Evolutionary conservation across 1,140 invertebrate genomes (phyloP), one percentile per base, ranked within the genome.

Genomic region (Caenorhabditis tropicalis): DNA sequence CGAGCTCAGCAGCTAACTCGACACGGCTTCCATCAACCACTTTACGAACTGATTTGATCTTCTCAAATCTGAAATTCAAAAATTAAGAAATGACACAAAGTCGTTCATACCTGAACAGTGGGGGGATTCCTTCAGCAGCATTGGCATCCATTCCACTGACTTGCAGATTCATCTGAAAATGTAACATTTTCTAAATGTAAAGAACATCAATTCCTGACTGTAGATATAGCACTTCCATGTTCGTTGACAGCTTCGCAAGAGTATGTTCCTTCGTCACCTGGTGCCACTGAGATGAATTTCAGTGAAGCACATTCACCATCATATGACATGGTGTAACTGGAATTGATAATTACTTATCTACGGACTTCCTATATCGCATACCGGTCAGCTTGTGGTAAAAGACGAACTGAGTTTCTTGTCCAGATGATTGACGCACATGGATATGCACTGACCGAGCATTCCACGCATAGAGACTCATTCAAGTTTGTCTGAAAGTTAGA

Each of bases 181-280:
- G 12, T 31, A 2, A n/a, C 2, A 29, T 0, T 12, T 80, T 15
- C 1, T 36, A 31, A 5, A 1, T 12, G 10, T 21, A 29, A 1
- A 4, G 36, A 12, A 5, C 4, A 24, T 51, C 16, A 9, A 19
- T 16, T 5, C n/a, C 79, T 56, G 4, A 56, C 43, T 21, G n/a
- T 56, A 29, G 39, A 33, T 15, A 80, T 74, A 31, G 70, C 83
- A 56, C 29, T 58, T 70, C 84, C 84, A 36, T 79, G 49, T 56
- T 85, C 93, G 92, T 99, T 99, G 86, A 94, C 94, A n/a, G 97
- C 95, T 90, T 98, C 96, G 90, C 97, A 99, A 0, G 95, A 95
- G 91, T 98, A 98, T 89, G 97, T 95, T 21, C 96, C 97, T 85
- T 96, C 95, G 91, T 99, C 98, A 6, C 94, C 94, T 74, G 96